phyloP scores from a whole-genome alignment of 2,888 invertebrate genomes.

The Aphidoletes aphidimyza region DNA sequence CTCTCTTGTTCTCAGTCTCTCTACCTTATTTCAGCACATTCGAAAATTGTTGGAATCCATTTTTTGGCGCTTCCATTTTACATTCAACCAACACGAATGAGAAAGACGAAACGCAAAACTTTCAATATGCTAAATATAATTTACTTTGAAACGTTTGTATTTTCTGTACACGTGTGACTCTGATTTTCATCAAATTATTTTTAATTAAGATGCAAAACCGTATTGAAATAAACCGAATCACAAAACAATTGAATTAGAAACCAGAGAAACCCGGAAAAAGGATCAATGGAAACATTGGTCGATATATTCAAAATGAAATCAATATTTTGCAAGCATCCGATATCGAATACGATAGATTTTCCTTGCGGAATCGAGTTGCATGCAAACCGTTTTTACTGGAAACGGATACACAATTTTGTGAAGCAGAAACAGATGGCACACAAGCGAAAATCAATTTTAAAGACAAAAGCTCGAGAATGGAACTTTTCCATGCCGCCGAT shows the following conservation, averaged over 20 bases:
- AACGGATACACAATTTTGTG: too few relatives aligned
- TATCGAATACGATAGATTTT: too few relatives aligned
- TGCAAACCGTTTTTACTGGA: too few relatives aligned
- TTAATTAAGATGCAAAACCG: conserved; percentile 19
- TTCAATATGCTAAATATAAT: conserved; percentile 38
- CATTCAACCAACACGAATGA: neutral
- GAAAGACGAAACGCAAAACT: neutral
- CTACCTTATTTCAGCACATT: neutral
- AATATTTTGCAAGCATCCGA: neutral
- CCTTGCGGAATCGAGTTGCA: too few relatives aligned
- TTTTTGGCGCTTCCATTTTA: neutral
- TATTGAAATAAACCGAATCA: conserved; percentile 27
- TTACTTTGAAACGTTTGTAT: neutral
- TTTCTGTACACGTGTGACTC: conserved; percentile 4
- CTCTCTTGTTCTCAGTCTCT: too few relatives aligned
- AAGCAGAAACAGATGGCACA: too few relatives aligned
- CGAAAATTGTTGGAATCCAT: neutral
- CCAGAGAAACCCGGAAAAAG: neutral
- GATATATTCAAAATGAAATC: too few relatives aligned
- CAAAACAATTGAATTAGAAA: neutral
- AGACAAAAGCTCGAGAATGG: neutral
- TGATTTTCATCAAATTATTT: conserved; percentile 38
- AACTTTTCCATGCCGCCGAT: neutral
- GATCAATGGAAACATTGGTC: too few relatives aligned
- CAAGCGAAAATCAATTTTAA: conserved; percentile 27